phyloP scores from a whole-genome alignment of 2,888 invertebrate genomes.

The Tenodera sinensis region DNA sequence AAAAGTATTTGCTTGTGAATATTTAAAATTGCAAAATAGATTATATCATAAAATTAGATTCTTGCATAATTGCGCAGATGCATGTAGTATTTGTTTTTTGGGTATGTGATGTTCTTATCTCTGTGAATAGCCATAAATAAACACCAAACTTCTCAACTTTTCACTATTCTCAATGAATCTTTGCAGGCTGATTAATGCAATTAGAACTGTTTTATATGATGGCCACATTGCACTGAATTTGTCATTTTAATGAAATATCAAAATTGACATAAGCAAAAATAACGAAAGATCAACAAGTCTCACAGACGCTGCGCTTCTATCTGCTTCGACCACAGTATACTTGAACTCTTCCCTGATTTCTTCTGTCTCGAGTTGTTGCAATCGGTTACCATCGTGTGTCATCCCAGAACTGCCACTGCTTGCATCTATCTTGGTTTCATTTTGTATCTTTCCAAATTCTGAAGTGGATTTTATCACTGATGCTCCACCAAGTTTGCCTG shows the following conservation, averaged over 20 bases:
- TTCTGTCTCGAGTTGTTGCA: conserved; percentile 35
- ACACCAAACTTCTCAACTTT: not conserved
- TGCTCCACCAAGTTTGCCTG: conserved; percentile 16
- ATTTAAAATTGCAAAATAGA: too few relatives aligned
- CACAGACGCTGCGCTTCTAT: not conserved
- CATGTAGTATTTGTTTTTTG: not conserved
- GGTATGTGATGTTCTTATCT: not conserved
- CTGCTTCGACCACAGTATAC: not conserved
- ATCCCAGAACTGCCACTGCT: not conserved
- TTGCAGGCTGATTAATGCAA: not conserved
- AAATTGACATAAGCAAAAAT: not conserved
- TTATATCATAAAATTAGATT: too few relatives aligned
- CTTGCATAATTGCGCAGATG: not conserved
- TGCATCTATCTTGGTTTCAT: not conserved
- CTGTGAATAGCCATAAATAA: not conserved
- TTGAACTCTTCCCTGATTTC: conserved; percentile 19
- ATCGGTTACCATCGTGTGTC: conserved; percentile 25
- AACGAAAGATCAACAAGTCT: not conserved
- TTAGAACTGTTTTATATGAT: not conserved
- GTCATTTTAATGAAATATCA: not conserved
- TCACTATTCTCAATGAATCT: not conserved
- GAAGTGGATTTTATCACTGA: conserved; percentile 2
- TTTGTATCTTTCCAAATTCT: not conserved
- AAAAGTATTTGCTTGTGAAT: too few relatives aligned
- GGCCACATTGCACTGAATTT: not conserved